A percentile compares a stretch with the other conserved stretches of the same genome.
These are phyloP conservation scores for Columba janthina DNA, from an alignment of 2,113 vertebrate species.

Conservation along the genomic window DNA sequence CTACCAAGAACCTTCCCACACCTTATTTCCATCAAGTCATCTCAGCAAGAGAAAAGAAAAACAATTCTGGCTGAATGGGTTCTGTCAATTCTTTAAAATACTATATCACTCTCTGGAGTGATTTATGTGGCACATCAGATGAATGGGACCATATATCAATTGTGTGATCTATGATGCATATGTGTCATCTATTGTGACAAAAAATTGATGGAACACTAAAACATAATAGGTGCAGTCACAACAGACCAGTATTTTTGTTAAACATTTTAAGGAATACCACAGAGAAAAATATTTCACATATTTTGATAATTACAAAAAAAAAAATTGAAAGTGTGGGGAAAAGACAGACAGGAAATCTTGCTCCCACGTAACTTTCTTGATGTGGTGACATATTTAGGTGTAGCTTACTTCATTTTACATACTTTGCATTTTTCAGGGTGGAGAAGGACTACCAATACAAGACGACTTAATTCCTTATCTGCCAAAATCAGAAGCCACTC, in stretches of 20 bases:
- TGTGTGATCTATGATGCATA: background rate
- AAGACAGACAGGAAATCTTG: background rate
- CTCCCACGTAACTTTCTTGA: background rate
- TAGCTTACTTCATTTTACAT: background rate
- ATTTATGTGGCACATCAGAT: constrained; percentile 8
- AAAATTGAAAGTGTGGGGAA: background rate
- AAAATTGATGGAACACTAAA: background rate
- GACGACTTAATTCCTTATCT: background rate
- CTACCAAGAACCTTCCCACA: background rate
- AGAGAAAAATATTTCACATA: background rate
- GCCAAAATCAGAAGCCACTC: background rate
- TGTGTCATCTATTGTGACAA: background rate
- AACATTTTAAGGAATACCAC: background rate
- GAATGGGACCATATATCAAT: background rate
- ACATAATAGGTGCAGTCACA: background rate
- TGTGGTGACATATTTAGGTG: background rate
- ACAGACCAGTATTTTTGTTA: background rate
- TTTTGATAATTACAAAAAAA: background rate
- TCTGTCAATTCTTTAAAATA: constrained; percentile 36
- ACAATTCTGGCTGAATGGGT: background rate
- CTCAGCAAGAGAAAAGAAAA: background rate
- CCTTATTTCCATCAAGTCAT: background rate
- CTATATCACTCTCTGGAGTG: background rate
- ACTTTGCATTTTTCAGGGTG: background rate
- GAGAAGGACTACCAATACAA: background rate